Evolutionary conservation across 2,797 vertebrate species (phyloP).

Genomic region (Cichlasoma orientale): DNA sequence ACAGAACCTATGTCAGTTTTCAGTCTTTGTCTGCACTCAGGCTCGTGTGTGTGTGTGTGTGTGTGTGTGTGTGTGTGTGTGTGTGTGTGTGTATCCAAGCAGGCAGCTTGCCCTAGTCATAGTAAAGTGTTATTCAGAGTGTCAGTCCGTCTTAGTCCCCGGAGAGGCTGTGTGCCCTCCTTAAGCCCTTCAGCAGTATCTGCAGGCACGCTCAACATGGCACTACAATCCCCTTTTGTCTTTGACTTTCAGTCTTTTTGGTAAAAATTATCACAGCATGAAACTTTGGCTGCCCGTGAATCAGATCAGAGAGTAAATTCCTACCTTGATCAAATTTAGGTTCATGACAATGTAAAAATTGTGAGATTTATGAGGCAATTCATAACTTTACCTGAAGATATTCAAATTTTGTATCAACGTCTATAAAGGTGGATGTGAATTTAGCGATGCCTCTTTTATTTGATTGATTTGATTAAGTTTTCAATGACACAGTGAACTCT

Average conservation of each 20-base stretch:
- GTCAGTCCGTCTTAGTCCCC: slow-evolving; percentile 49
- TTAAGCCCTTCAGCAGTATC: slow-evolving; percentile 63
- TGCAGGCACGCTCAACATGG: slow-evolving; percentile 41
- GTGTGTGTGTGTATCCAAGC: neutral
- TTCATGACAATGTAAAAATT: slow-evolving; percentile 27
- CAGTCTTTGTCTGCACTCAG: neutral
- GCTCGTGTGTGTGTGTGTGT: neutral
- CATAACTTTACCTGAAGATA: slow-evolving; percentile 41
- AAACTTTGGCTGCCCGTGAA: slow-evolving; percentile 43
- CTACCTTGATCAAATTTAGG: slow-evolving; percentile 21
- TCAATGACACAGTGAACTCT: slow-evolving; percentile 65
- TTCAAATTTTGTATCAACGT: slow-evolving; percentile 42
- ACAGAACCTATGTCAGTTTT: slow-evolving; percentile 5
- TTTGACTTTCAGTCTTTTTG: slow-evolving; percentile 65
- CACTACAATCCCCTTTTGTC: slow-evolving; percentile 41
- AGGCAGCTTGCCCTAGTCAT: slow-evolving; percentile 41
- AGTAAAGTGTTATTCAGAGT: slow-evolving; percentile 59
- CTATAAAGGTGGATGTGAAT: slow-evolving; percentile 45
- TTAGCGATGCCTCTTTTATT: slow-evolving; percentile 56
- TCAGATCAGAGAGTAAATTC: slow-evolving; percentile 33
- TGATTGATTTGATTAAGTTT: slow-evolving; percentile 71
- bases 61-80: neutral
- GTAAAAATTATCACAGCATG: slow-evolving; percentile 33
- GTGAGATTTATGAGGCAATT: slow-evolving; percentile 52
- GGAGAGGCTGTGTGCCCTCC: slow-evolving; percentile 58